Evolutionary conservation across 2,797 vertebrate species (phyloP).

Genomic region (Percopsis omiscomaycus): DNA sequence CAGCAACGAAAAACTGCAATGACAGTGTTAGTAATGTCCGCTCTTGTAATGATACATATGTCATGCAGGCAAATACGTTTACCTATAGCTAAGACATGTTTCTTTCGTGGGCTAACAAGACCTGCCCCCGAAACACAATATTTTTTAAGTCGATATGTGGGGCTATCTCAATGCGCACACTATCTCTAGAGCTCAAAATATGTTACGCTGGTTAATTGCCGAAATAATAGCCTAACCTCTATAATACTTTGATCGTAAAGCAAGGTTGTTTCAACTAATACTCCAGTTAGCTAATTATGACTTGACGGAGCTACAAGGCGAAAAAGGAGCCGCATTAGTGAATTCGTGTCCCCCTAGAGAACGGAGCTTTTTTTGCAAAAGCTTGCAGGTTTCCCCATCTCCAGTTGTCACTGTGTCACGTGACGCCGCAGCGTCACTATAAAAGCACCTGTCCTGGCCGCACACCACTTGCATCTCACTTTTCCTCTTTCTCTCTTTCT

Average conservation of each 20-base stretch:
- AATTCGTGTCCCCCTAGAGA: conserved; percentile 60
- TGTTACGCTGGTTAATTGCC: no score
- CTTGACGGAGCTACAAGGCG: conserved; percentile 18
- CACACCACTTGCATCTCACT: conserved; percentile 72
- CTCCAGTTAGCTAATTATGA: conserved; percentile 14
- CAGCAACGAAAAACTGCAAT: conserved; percentile 61
- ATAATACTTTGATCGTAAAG: background rate
- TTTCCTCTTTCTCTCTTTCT: conserved; percentile 46
- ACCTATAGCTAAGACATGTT: background rate
- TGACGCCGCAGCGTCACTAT: conserved; percentile 74
- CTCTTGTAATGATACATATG: conserved; percentile 4
- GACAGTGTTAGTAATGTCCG: conserved; percentile 41
- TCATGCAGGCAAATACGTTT: background rate
- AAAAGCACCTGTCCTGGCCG: conserved; percentile 69
- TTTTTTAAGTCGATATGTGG: no score
- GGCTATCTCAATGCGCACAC: no score
- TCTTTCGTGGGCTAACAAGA: no score
- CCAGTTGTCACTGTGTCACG: conserved; percentile 73
- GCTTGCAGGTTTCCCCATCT: conserved; percentile 73
- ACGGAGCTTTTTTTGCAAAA: conserved; percentile 62
- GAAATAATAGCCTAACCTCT: background rate
- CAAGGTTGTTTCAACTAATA: background rate
- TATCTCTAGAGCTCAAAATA: no score
- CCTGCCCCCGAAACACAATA: no score
- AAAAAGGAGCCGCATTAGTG: conserved; percentile 61